phyloP scores from a whole-genome alignment of 1,140 invertebrate genomes.

The Gryllus bimaculatus region DNA sequence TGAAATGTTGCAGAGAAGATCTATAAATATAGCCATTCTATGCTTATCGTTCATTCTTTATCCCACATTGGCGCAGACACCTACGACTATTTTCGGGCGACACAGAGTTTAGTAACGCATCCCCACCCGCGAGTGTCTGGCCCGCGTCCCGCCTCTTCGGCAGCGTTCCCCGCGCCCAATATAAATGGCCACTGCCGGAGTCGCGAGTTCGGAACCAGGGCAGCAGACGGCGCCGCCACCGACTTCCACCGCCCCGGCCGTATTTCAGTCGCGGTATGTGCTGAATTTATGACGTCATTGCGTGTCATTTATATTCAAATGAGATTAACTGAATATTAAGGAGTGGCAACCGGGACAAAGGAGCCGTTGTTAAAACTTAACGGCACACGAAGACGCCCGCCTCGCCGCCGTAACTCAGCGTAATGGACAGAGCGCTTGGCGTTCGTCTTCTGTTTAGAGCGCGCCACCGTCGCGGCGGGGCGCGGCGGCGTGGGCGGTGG shows the following conservation, averaged over 20 bases:
- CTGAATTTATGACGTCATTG: constrained; percentile 1
- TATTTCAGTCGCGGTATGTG: neutral
- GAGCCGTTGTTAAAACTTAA: constrained; percentile 4
- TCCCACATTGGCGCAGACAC: too few species aligned
- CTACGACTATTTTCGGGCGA: too few species aligned
- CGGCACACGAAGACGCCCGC: neutral
- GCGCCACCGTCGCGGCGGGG: neutral
- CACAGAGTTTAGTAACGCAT: too few species aligned
- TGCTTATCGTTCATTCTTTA: too few species aligned
- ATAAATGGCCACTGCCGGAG: too few species aligned
- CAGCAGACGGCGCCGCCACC: neutral
- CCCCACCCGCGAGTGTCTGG: too few species aligned
- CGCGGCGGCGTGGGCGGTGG: too few species aligned
- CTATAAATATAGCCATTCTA: too few species aligned
- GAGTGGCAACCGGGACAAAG: neutral
- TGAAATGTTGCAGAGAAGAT: too few species aligned
- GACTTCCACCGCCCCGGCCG: neutral
- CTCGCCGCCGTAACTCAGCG: neutral
- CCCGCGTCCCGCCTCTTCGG: too few species aligned
- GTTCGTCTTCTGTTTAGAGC: neutral
- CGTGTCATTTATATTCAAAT: constrained; percentile 1
- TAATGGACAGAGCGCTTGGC: neutral
- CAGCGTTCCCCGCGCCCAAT: too few species aligned
- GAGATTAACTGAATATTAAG: constrained; percentile 5
- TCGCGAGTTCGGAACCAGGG: neutral